Percentiles rank a stretch among this genome's conserved stretches.
Conservation (phyloP, 2,113 vertebrate species). For the Pipra filicauda region DNA sequence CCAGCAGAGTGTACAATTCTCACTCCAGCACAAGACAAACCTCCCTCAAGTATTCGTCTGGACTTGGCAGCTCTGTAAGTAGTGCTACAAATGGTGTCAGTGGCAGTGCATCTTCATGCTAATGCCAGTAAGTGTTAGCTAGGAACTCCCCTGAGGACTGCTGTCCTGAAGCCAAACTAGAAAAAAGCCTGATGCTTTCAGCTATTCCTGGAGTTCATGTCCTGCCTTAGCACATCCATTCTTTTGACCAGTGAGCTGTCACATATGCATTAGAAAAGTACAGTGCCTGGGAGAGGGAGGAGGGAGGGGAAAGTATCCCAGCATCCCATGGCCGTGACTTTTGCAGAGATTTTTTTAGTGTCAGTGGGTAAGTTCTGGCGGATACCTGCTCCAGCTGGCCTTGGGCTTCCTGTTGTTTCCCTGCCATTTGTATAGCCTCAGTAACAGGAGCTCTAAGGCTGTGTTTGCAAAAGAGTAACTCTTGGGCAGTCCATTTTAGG, state of each 20-base stretch:
- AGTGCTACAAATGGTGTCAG: conserved; percentile 57
- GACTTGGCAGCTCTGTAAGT: conserved; percentile 67
- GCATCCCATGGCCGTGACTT: not conserved
- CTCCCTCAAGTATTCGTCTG: conserved; percentile 48
- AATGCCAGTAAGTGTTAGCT: conserved; percentile 18
- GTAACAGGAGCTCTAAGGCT: not conserved
- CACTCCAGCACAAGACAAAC: conserved; percentile 55
- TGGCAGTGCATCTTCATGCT: conserved; percentile 36
- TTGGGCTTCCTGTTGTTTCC: not conserved
- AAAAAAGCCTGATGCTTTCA: conserved; percentile 10
- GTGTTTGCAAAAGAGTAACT: not conserved
- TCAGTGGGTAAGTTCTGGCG: not conserved
- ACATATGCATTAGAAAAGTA: not conserved
- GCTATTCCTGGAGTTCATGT: conserved; percentile 44
- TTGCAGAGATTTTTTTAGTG: not conserved
- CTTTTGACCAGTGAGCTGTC: conserved; percentile 5
- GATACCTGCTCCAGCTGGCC: not conserved
- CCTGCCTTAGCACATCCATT: conserved; percentile 35
- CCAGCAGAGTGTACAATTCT: conserved; percentile 37
- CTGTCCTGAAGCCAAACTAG: conserved; percentile 43
- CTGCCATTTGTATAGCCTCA: not conserved
- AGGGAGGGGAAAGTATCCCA: not conserved
- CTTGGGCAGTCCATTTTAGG: not conserved
- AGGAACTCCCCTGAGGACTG: not conserved
- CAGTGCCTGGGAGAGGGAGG: conserved; percentile 6